These are phyloP conservation scores for Criorhina ranunculi DNA, from an alignment of 2,888 invertebrate species.

Conservation along the genomic window DNA sequence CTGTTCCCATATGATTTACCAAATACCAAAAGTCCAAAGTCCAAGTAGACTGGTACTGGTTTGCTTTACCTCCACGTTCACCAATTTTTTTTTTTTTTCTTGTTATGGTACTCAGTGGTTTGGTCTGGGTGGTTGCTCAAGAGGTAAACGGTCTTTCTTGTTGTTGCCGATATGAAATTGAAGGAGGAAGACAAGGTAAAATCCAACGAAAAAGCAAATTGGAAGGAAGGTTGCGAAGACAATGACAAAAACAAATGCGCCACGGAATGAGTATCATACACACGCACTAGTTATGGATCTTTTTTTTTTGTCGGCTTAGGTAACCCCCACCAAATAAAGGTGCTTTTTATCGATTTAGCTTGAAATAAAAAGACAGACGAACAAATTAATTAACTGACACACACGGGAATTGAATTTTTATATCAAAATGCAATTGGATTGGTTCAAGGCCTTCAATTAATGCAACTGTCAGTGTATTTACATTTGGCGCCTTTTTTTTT, in stretches of 20 bases:
- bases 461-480: neutral
- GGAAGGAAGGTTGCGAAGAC: neutral
- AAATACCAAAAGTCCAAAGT: constrained; percentile 66
- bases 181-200: constrained; percentile 7
- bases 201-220: constrained; percentile 28
- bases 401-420: neutral
- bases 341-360: constrained; percentile 14
- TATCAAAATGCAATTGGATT: neutral
- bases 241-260: neutral
- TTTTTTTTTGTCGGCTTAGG: constrained; percentile 34
- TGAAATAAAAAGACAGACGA: neutral
- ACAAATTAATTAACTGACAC: neutral
- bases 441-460: constrained; percentile 6
- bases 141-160: constrained; percentile 31
- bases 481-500: constrained; percentile 40
- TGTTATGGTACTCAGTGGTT: constrained; percentile 33
- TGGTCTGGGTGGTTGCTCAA: constrained; percentile 35
- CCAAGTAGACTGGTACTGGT: constrained; percentile 56
- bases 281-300: constrained; percentile 56
- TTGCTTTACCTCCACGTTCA: constrained; percentile 43
- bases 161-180: neutral
- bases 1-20: constrained; percentile 54
- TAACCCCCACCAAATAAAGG: constrained; percentile 20
- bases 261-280: neutral
- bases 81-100: constrained; percentile 26